Base-by-base conservation (phyloP, 1,140 invertebrate genomes). In the Eueides isabella region DNA sequence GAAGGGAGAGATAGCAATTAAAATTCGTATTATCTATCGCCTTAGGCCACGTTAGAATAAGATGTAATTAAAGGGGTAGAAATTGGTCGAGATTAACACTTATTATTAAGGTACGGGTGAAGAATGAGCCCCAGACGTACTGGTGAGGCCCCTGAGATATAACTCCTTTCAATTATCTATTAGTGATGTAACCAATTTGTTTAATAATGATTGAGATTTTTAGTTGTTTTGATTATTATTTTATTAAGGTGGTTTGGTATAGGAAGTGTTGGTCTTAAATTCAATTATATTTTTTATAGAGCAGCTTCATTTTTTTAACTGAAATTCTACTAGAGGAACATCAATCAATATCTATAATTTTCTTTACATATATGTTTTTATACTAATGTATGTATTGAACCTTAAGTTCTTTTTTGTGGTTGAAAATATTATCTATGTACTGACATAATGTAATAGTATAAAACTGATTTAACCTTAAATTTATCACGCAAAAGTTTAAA, bases 11-110 rank as follows among this genome's bases (percentile, higher is more conserved):
- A 75, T 77, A 71, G 73, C 80, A 86, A 88, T 88, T 86, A 84
- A 88, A 88, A 86, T 85, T 83, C 82, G 71, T 77, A 80, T 82
- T 79, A 85, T 84, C 78, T 74, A 78, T 70, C 76, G 73, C 78
- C 67, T 70, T 19, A 77, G 73, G 82, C 71, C 71, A 77, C 61
- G 74, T 76, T 55, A 44, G 76, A 76, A 72, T 62, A 75, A 76
- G 78, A 78, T 73, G 71, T 77, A 76, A 79, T 80, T 79, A 76
- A 67, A 69, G 73, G 73, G 55, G 67, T 63, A 73, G 38, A 67
- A 71, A 78, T 74, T 79, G 74, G 76, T 79, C 71, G 69, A 74
- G 68, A 79, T 79, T 76, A 76, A 76, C 74, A 75, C 74, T 75
- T 71, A 63, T 70, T 71, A 75, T 70, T 67, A 35, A 48, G 64